Conservation (phyloP, 2,113 vertebrate species). For the Dipodomys merriami region DNA sequence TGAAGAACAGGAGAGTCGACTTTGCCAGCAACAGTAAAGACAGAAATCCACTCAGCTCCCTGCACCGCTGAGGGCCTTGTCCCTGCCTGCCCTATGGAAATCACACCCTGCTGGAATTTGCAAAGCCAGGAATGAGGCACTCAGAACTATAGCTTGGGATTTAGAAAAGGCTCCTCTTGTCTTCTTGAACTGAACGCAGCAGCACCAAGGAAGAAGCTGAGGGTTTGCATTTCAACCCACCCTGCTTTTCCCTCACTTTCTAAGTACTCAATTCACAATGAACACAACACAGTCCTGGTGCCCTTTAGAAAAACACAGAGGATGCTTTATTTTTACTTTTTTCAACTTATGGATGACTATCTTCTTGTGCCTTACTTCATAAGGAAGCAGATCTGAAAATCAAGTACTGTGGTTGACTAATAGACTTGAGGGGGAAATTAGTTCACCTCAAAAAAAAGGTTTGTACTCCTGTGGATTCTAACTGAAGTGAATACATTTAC, state of each 20-base stretch:
- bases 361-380: background rate
- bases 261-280: background rate
- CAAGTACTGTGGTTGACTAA: background rate
- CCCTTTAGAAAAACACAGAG: background rate
- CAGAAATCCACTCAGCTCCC: background rate
- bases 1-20: background rate
- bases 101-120: background rate
- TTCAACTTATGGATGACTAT: background rate
- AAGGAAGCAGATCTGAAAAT: background rate
- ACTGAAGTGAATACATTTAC: background rate
- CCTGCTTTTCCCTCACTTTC: background rate
- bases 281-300: background rate
- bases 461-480: background rate
- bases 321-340: too few species aligned
- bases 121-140: background rate
- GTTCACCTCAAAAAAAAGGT: background rate
- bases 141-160: background rate
- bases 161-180: background rate
- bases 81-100: background rate
- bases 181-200: background rate
- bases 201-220: slow-evolving; percentile 21
- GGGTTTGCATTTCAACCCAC: background rate
- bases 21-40: background rate
- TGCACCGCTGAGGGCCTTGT: background rate
- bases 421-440: background rate